Percentiles rank a stretch among this genome's conserved stretches.
Evolutionary conservation across 1,140 invertebrate genomes (phyloP).

Genomic region (Papilio dardanus): DNA sequence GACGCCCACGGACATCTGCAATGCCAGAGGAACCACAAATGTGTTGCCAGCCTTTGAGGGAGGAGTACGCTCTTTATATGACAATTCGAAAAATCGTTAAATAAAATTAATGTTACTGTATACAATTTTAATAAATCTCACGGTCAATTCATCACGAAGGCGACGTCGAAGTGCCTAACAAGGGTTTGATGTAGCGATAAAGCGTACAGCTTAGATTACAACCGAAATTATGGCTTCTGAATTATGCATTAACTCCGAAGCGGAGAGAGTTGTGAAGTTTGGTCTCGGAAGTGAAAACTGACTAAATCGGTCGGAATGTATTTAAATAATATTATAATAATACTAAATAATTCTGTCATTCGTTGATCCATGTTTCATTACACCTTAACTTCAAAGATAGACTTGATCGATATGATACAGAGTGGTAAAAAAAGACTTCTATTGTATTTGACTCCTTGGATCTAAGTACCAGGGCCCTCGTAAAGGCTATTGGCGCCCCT

Average conservation of each 20-base stretch:
- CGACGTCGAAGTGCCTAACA: constrained; percentile 42
- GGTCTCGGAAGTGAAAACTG: constrained; percentile 43
- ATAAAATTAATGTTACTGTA: background rate
- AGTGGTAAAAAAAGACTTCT: too few relatives aligned
- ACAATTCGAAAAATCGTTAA: background rate
- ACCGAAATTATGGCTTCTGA: constrained; percentile 70
- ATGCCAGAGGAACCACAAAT: too few relatives aligned
- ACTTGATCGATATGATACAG: too few relatives aligned
- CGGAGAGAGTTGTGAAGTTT: constrained; percentile 64
- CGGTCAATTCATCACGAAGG: constrained; percentile 39
- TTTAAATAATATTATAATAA: constrained; percentile 26
- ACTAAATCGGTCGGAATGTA: constrained; percentile 32
- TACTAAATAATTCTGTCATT: constrained; percentile 11
- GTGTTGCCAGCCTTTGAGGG: too few relatives aligned
- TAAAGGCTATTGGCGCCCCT: too few relatives aligned
- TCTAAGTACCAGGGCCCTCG: too few relatives aligned
- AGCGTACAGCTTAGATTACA: constrained; percentile 62
- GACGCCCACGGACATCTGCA: too few relatives aligned
- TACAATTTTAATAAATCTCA: constrained; percentile 24
- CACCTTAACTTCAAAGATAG: too few relatives aligned
- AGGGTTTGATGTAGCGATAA: constrained; percentile 59
- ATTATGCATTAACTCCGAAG: constrained; percentile 69
- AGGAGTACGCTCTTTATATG: too few relatives aligned
- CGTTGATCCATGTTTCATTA: background rate
- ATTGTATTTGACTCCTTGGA: too few relatives aligned